Base-by-base conservation (phyloP, 2,113 vertebrate genomes). In the Corythornis vintsioides region DNA sequence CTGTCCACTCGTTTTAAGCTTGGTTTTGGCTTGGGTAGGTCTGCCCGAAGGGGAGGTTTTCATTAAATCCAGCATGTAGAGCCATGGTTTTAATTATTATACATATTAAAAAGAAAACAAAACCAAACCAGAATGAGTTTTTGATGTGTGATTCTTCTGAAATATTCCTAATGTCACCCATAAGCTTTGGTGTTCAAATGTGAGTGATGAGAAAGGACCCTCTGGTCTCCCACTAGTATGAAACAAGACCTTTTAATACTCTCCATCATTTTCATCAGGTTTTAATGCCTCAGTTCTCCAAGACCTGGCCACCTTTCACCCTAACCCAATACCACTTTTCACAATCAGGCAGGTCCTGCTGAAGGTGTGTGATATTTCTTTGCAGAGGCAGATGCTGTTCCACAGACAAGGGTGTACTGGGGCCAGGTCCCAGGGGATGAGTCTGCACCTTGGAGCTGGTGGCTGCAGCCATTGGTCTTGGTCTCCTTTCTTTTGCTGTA, bases 381-480 rank as follows among this genome's bases (percentile, higher is more conserved):
- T 65, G 31, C 13, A 2, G 72, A 66, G 50, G 35, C 61, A 50
- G 65, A 47, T 38, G 42, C 53, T 67, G 14, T 52, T 77, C 67
- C 14, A 4, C 40, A 22, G 55, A 9, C 1, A 3, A 16, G 33
- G 6, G 33, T 7, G 9, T 28, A 0, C 2, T 24, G 22, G n/a
- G 48, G 12, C 57, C 0, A 7, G 18, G 15, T 38, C 20, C 59
- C 47, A 5, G 50, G 67, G 38, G 31, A 3, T 38, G 79, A 20
- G 55, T 64, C 35, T 29, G 38, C 29, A 5, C 28, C 52, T 20
- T 1, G 3, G 57, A 31, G 50, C 26, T 24, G 18, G 17, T 52
- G 31, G 35, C 56, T 24, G 70, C 60, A 2, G 59, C 45, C 7
- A 17, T 2, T 21, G 17, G 22, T 31, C 45, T 17, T 3, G 1